Evolutionary conservation across 2,888 invertebrate species (phyloP), one percentile per base, ranked within the genome.

Genomic region (Rhodophaea formosa): DNA sequence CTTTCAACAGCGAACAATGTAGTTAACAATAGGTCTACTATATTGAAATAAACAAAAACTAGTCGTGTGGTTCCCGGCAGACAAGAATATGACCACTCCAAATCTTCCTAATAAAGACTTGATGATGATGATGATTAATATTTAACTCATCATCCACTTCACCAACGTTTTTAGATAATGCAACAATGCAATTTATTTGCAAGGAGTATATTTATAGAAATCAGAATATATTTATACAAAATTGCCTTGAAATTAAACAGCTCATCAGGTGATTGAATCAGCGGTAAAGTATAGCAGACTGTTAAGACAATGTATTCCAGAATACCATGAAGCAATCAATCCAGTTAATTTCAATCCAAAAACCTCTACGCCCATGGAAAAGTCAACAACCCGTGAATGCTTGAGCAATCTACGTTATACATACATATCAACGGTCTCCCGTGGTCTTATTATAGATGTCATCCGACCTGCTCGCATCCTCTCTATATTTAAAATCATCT

Each of bases 361-460:
- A 61, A 60, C 5, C 63, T 56, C 58, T 58, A 59, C 65, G 64
- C 63, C 66, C 61, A 73, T 70, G 65, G 69, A 69, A 75, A 78
- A 84, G 87, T 89, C 86, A 88, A 86, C 83, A 89, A 88, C 86
- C 88, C 80, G 82, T 82, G 75, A 79, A 79, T 82, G 80, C 83
- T 87, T 86, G 84, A 81, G 88, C 84, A 86, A 86, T 84, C 79
- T 79, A 76, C 74, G 74, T 75, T 77, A 80, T 82, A 75, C 80
- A 84, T 82, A 84, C 80, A 84, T 82, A 84, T 86, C 80, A 83
- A 78, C 80, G 82, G 85, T 87, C 86, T 86, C 86, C 74, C 85
- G 87, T 84, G 85, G 75, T 86, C 90, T 91, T 90, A 90, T 88
- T 89, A 87, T 91, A 91, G 91, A 87, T 88, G 91, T 88, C 90